Conservation (phyloP, 1,140 invertebrate species). For the Colletes latitarsis region DNA sequence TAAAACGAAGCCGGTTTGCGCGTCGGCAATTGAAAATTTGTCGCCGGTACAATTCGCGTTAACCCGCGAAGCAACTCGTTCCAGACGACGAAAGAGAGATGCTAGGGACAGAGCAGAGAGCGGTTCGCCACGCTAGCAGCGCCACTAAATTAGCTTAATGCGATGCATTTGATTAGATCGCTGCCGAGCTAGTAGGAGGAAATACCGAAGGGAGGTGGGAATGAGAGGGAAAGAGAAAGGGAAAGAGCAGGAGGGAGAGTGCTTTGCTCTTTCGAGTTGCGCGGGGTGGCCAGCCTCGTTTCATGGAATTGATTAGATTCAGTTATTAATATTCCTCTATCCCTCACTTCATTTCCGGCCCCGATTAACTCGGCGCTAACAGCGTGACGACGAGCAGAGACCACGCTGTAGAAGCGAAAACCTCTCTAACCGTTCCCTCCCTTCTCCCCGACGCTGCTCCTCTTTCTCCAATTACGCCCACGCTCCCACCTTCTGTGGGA, state of each 20-base stretch:
- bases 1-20: neutral
- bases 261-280: slow-evolving; percentile 61
- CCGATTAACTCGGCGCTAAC: slow-evolving; percentile 78
- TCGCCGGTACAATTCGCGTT: slow-evolving; percentile 51
- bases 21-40: slow-evolving; percentile 61
- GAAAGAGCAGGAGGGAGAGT: slow-evolving; percentile 31
- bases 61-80: slow-evolving; percentile 49
- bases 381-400: slow-evolving; percentile 78
- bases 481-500: neutral
- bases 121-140: slow-evolving; percentile 71
- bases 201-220: slow-evolving; percentile 41
- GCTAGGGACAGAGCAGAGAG: slow-evolving; percentile 27
- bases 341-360: slow-evolving; percentile 80
- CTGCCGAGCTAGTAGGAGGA: slow-evolving; percentile 56
- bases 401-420: slow-evolving; percentile 54
- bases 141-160: slow-evolving; percentile 76
- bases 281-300: slow-evolving; percentile 74
- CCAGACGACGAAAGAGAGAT: slow-evolving; percentile 31
- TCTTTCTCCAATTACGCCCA: slow-evolving; percentile 17
- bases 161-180: slow-evolving; percentile 78
- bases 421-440: slow-evolving; percentile 29
- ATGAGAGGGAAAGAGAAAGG: slow-evolving; percentile 18
- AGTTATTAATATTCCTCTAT: slow-evolving; percentile 81
- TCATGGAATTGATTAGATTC: slow-evolving; percentile 80
- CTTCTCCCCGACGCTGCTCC: slow-evolving; percentile 25